Evolutionary conservation across 2,888 invertebrate species (phyloP), one percentile per base, ranked within the genome.

Genomic region (Polyploca ridens): DNA sequence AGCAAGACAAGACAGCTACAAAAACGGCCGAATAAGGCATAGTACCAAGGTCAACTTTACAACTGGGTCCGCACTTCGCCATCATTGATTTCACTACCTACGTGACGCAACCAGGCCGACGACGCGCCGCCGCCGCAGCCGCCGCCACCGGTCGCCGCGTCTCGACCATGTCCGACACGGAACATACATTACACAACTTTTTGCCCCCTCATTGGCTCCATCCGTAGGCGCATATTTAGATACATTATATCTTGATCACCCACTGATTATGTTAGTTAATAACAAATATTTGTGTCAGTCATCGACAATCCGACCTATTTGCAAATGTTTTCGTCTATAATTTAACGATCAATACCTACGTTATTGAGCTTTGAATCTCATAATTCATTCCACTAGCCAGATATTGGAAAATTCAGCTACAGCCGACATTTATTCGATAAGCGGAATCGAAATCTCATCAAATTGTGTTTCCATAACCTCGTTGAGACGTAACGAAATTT

Each of bases 1-100:
- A 62, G 33, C 58, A 63, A 62, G 65, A 58, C 70, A 69, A 69
- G 71, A 69, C 63, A 62, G 46, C 14, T 7, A 46, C 46, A 46
- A 46, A 6, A n/a, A 46, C 66, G 60, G 41, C 59, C 14, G 59
- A 54, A 49, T 16, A 64, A 66, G 64, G 64, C 68, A 54, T 19
- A 61, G 66, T 72, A 77, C 82, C 91, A 91, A 91, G 91, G 91
- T 91, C 91, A 91, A 86, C 81, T 89, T 90, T 91, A 91, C 91
- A 89, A 91, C 90, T 86, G 83, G 81, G 83, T 82, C 81, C 77
- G 75, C 82, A 76, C 54, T 54, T n/a, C 54, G 81, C 86, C 89
- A 87, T 88, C 90, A 90, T 90, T 90, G 90, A 91, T 90, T 90
- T 90, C 90, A 87, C 90, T 84, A 49, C 7, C 14, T 5, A 79